These are phyloP conservation scores for Clarias macrocephalus DNA, from an alignment of 2,113 vertebrate species.

Conservation along the genomic window DNA sequence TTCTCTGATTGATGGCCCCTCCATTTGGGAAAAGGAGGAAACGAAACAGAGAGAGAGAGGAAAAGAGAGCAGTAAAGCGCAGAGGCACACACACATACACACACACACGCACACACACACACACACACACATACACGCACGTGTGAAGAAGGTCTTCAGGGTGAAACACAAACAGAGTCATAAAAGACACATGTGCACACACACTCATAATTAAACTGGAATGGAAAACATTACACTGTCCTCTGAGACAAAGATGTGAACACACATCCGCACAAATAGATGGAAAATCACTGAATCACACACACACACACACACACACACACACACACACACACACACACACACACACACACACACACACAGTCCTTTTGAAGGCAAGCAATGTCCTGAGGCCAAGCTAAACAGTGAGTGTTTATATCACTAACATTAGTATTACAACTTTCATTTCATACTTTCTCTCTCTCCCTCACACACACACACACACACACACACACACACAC, in stretches of 20 bases:
- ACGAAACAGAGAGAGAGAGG: slow-evolving; percentile 58
- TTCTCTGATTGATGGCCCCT: slow-evolving; percentile 74
- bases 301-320: slow-evolving; percentile 20
- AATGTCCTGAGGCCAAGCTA: slow-evolving; percentile 4
- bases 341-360: neutral
- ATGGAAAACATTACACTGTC: slow-evolving; percentile 42
- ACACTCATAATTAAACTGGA: slow-evolving; percentile 46
- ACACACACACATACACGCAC: slow-evolving; percentile 1
- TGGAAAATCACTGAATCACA: neutral
- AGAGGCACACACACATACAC: slow-evolving; percentile 40
- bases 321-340: neutral
- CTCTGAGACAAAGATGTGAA: slow-evolving; percentile 31
- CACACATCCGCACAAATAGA: slow-evolving; percentile 30
- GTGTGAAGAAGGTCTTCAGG: slow-evolving; percentile 31
- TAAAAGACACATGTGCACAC: slow-evolving; percentile 28
- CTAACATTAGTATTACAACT: neutral
- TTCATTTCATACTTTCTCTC: neutral
- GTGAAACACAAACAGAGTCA: slow-evolving; percentile 42
- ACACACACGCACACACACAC: slow-evolving; percentile 35
- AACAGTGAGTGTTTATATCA: slow-evolving; percentile 21
- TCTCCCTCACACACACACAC: neutral
- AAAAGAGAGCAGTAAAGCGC: slow-evolving; percentile 13
- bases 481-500: neutral
- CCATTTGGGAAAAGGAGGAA: slow-evolving; percentile 70
- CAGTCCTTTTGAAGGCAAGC: neutral